These are phyloP conservation scores for Fissipunctia ypsillon DNA, from an alignment of 2,888 invertebrate species.

Conservation along the genomic window DNA sequence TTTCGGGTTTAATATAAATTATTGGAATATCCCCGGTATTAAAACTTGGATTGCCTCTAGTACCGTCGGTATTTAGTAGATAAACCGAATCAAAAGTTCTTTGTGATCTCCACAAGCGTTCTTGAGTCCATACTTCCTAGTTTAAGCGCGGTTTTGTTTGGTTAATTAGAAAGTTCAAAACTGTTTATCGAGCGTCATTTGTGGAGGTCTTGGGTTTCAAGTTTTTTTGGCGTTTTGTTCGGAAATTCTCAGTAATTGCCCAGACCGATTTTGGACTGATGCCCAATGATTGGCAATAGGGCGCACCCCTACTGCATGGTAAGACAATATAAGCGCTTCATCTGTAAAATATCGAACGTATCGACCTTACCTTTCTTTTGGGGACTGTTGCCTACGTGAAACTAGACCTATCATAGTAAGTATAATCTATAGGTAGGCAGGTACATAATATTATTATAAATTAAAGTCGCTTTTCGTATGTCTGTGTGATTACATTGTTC, in stretches of 20 bases:
- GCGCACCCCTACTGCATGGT: background rate
- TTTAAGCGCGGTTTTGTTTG: conserved; percentile 6
- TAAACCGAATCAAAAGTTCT: conserved; percentile 47
- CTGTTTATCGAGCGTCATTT: conserved; percentile 9
- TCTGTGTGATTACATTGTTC: background rate
- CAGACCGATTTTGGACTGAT: conserved; percentile 22
- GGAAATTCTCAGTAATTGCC: conserved; percentile 1
- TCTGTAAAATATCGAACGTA: conserved; percentile 29
- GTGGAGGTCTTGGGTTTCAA: background rate
- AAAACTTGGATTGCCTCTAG: conserved; percentile 48
- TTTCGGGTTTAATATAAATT: conserved; percentile 59
- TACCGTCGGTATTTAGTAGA: conserved; percentile 31
- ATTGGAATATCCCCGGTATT: conserved; percentile 50
- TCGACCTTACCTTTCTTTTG: conserved; percentile 1
- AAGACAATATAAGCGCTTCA: conserved; percentile 28
- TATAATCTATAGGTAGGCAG: no score
- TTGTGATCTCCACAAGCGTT: conserved; percentile 24
- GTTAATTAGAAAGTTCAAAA: conserved; percentile 28
- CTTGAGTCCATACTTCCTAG: conserved; percentile 24
- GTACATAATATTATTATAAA: background rate
- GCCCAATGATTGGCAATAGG: conserved; percentile 34
- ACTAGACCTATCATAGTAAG: background rate
- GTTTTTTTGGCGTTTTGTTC: conserved; percentile 18
- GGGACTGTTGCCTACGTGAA: background rate
- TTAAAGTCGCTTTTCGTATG: background rate